phyloP scores from a whole-genome alignment of 2,797 vertebrate species.

The Sebastes matsubarae region DNA sequence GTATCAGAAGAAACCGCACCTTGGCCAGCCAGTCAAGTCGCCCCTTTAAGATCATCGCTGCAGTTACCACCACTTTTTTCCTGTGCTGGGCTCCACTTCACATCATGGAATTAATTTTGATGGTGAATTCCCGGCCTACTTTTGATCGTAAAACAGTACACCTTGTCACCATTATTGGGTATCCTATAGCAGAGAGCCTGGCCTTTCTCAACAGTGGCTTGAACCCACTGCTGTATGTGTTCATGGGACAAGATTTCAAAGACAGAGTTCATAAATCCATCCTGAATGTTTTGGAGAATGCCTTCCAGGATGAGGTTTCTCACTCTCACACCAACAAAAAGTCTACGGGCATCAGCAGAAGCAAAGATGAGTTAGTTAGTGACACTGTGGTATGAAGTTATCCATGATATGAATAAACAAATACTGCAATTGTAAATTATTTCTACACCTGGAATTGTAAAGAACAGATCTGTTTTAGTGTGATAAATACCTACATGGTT shows the following conservation, averaged over 20 bases:
- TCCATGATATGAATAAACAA: neutral
- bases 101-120: slow-evolving; percentile 83
- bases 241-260: slow-evolving; percentile 86
- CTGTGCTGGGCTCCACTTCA: too few species aligned
- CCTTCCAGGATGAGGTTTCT: slow-evolving; percentile 83
- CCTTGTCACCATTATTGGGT: slow-evolving; percentile 61
- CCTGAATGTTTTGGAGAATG: slow-evolving; percentile 82
- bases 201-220: slow-evolving; percentile 86
- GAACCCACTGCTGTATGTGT: slow-evolving; percentile 87
- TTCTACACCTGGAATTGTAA: too few species aligned
- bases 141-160: slow-evolving; percentile 55
- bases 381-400: slow-evolving; percentile 49
- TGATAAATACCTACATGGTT: too few species aligned
- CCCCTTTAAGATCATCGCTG: too few species aligned
- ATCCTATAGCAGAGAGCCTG: slow-evolving; percentile 79
- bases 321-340: slow-evolving; percentile 80
- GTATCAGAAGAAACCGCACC: too few species aligned
- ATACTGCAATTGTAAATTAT: slow-evolving; percentile 43
- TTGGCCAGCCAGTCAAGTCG: too few species aligned
- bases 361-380: slow-evolving; percentile 81
- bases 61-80: too few species aligned
- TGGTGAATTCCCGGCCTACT: slow-evolving; percentile 74
- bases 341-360: slow-evolving; percentile 75
- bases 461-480: too few species aligned
- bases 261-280: slow-evolving; percentile 84